Percentiles rank a stretch among this genome's conserved stretches.
phyloP scores from a whole-genome alignment of 2,888 invertebrate genomes.

The Horisme vitalbata region DNA sequence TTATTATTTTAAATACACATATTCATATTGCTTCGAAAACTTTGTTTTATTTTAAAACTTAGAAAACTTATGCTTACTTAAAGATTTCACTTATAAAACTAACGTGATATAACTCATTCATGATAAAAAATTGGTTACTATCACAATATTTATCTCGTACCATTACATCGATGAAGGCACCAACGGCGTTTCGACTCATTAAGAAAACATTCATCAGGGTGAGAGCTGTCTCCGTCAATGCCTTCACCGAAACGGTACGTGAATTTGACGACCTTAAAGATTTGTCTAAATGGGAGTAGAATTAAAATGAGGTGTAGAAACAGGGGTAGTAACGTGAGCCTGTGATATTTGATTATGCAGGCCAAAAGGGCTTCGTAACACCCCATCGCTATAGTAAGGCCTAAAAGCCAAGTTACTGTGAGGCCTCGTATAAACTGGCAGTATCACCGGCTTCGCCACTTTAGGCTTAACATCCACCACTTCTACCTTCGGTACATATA shows the following conservation, averaged over 20 bases:
- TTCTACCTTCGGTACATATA: conserved; percentile 49
- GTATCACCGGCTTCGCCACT: conserved; percentile 39
- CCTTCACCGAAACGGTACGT: too few relatives aligned
- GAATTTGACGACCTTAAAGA: too few relatives aligned
- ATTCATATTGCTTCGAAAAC: conserved; percentile 68
- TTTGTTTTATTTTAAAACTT: conserved; percentile 18
- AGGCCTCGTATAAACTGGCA: conserved; percentile 59
- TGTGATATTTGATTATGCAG: conserved; percentile 31
- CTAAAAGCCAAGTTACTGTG: conserved; percentile 28
- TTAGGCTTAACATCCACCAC: conserved; percentile 50
- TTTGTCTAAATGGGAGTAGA: conserved; percentile 2
- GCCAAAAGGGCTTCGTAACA: conserved; percentile 36
- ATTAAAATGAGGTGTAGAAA: background rate
- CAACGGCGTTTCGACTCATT: too few relatives aligned
- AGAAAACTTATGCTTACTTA: too few relatives aligned
- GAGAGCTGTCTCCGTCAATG: too few relatives aligned
- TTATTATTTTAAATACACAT: conserved; percentile 59
- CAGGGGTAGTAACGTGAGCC: conserved; percentile 5
- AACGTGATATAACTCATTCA: too few relatives aligned
- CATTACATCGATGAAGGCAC: too few relatives aligned
- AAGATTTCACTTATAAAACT: too few relatives aligned
- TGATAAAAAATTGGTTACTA: too few relatives aligned
- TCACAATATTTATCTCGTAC: too few relatives aligned
- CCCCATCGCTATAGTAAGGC: conserved; percentile 37
- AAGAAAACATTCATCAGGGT: too few relatives aligned